Evolutionary conservation across 2,113 vertebrate genomes (phyloP).

Genomic region (Anarrhichthys ocellatus): DNA sequence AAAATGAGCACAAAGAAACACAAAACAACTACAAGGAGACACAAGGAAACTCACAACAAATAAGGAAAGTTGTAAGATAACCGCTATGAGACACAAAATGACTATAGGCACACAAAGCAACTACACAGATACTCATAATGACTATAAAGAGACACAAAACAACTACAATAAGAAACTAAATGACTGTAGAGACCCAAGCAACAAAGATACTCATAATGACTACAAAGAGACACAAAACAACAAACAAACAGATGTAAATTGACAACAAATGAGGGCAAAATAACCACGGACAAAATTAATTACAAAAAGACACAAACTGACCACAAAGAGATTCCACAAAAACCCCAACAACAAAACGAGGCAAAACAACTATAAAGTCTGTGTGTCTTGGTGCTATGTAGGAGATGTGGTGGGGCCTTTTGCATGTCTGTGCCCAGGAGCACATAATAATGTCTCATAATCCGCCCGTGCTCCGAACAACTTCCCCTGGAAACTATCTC

Average conservation of each 20-base stretch:
- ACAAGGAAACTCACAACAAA: too few relatives aligned
- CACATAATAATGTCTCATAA: neutral
- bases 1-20: neutral
- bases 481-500: conserved; percentile 38
- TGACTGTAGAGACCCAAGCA: neutral
- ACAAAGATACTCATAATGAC: neutral
- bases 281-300: too few relatives aligned
- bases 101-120: neutral
- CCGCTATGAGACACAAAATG: neutral
- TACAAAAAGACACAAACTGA: neutral
- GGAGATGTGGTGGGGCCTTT: neutral
- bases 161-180: neutral
- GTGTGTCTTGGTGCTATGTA: neutral
- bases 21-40: neutral
- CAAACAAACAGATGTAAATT: too few relatives aligned
- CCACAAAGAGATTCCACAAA: neutral
- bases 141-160: neutral
- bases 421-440: neutral
- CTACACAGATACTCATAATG: too few relatives aligned
- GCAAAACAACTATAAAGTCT: neutral
- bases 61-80: neutral
- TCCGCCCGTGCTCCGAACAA: neutral
- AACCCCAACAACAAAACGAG: too few relatives aligned
- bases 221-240: too few relatives aligned
- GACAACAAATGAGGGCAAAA: too few relatives aligned